Base-by-base conservation (phyloP, 2,113 vertebrate genomes). In the Crotophaga sulcirostris region DNA sequence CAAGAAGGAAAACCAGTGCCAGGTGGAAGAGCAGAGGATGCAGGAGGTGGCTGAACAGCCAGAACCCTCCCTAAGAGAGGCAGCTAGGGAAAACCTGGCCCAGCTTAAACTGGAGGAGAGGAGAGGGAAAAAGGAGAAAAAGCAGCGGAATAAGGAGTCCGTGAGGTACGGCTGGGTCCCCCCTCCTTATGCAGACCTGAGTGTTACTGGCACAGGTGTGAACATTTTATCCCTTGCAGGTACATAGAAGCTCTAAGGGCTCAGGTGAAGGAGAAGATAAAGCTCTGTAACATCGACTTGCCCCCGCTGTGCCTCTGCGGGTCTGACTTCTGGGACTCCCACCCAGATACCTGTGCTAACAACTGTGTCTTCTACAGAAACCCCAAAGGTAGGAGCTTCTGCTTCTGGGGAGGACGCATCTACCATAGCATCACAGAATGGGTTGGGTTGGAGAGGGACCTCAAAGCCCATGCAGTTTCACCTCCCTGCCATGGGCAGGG, bases 351-450 rank as follows among this genome's bases (percentile, higher is more conserved):
- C 59, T 99, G 99, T 5, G 99, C 99, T 47, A 99, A 99, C 97
- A 99, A 99, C 97, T 99, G 99, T 5, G 21, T 98, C 79, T 99
- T 99, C 97, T 98, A 99, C 98, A 98, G 98, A 96, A 99, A 99
- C 79, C 98, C 98, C 63, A 98, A 96, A 99, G 99, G 98, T 99
- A 96, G 77, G 96, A 67, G 59, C 40, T 55, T 8, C 56, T 12
- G 23, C 63, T 78, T 80, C 14, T 18, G n/a, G 14, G 21, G 28
- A 18, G 13, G 47, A 49, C 20, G 47, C 47, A 49, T 8, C 45
- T 44, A 44, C 16, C 16, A 44, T 44, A 16, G 42, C 16, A 19
- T 47, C 45, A 47, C 19, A 18, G 45, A 47, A 47, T 9, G 45
- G 8, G 16, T 47, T 47, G 45, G 45, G 45, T 47, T 47, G 45